Conservation (phyloP, 92 coral and sea anemone species). For the Phenganax stokvisi region DNA sequence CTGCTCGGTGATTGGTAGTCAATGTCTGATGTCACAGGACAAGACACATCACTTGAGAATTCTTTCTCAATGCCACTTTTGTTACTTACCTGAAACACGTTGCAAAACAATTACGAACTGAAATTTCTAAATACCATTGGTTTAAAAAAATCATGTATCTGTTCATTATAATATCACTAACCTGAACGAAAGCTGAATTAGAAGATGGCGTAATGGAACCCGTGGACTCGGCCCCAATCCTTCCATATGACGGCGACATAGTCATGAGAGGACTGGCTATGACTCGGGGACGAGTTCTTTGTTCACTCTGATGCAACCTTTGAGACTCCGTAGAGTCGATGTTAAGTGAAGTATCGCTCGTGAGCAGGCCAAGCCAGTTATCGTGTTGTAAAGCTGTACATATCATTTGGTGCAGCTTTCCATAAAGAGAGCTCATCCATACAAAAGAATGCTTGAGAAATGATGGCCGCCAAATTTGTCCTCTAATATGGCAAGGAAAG, state of each 20-base stretch:
- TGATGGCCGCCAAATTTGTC: slow-evolving; percentile 84
- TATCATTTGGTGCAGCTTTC: slow-evolving; percentile 54
- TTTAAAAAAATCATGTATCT: not conserved
- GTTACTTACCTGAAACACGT: not conserved
- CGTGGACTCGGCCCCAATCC: not conserved
- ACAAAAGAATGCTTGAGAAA: slow-evolving; percentile 56
- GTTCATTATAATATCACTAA: slow-evolving; percentile 8
- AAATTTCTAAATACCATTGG: too few relatives aligned
- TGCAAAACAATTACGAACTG: not conserved
- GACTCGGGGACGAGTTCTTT: not conserved
- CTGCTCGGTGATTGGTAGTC: not conserved
- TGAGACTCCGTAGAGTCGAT: not conserved
- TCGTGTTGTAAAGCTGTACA: slow-evolving; percentile 55
- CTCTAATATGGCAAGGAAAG: slow-evolving; percentile 37
- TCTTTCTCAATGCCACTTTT: slow-evolving; percentile 4
- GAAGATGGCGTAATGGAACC: slow-evolving; percentile 52
- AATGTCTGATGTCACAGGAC: not conserved
- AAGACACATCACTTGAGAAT: not conserved
- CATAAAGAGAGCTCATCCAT: slow-evolving; percentile 78
- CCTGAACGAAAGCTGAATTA: slow-evolving; percentile 66
- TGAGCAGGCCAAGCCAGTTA: slow-evolving; percentile 50
- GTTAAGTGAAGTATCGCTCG: not conserved
- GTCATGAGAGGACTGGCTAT: not conserved
- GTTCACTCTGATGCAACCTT: not conserved
- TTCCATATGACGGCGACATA: not conserved